These are phyloP conservation scores for Macquaria ambigua DNA, from an alignment of 2,113 vertebrate genomes.

Conservation along the genomic window DNA sequence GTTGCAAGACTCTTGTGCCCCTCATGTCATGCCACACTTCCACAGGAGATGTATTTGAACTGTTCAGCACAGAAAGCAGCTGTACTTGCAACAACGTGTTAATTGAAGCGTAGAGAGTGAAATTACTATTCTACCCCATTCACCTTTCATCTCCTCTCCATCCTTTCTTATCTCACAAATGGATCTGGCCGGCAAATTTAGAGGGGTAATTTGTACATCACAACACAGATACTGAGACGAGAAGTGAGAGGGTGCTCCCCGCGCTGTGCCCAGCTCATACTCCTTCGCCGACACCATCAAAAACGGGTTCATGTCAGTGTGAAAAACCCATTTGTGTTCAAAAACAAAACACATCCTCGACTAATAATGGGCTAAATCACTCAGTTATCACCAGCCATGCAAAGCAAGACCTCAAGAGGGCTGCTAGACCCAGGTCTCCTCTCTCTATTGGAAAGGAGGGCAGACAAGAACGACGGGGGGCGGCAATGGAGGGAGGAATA, in stretches of 20 bases:
- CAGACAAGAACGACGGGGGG: neutral
- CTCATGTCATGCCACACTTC: conserved; percentile 35
- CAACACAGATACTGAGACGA: conserved; percentile 81
- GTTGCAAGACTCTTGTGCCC: conserved; percentile 12
- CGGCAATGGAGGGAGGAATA: conserved; percentile 33
- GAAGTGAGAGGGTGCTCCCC: conserved; percentile 83
- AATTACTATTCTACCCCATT: conserved; percentile 75
- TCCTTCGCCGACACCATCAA: conserved; percentile 74
- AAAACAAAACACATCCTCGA: conserved; percentile 90
- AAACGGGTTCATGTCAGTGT: conserved; percentile 81
- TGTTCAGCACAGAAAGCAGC: conserved; percentile 53
- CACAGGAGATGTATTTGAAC: conserved; percentile 53
- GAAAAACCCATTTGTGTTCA: conserved; percentile 90
- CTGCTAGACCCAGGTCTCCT: conserved; percentile 77
- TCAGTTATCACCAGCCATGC: conserved; percentile 89
- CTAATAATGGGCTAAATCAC: conserved; percentile 86
- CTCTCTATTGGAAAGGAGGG: conserved; percentile 67
- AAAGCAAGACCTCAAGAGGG: conserved; percentile 89
- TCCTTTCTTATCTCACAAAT: conserved; percentile 79
- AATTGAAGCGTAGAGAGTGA: conserved; percentile 85
- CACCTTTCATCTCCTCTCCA: conserved; percentile 75
- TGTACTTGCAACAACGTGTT: conserved; percentile 79
- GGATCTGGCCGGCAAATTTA: conserved; percentile 80
- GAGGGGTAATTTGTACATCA: conserved; percentile 84
- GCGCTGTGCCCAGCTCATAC: neutral